These are phyloP conservation scores for Drosophila parabipectinata DNA, from an alignment of 1,140 invertebrate species.

Conservation along the genomic window DNA sequence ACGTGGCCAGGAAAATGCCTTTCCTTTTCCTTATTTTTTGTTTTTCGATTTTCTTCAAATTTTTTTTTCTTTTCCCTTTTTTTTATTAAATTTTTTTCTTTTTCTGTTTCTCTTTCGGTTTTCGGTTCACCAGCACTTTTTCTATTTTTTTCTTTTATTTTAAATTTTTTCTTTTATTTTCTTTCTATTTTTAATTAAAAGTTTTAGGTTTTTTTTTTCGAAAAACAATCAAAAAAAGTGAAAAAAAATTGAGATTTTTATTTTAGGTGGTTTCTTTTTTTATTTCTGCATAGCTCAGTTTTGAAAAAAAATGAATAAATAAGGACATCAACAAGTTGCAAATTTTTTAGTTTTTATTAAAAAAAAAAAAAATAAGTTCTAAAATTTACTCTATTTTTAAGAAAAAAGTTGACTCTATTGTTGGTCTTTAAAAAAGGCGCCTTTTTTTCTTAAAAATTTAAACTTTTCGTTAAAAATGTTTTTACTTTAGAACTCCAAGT, in stretches of 20 bases:
- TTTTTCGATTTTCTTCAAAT: slow-evolving; percentile 30
- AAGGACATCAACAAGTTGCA: slow-evolving; percentile 40
- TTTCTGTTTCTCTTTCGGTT: slow-evolving; percentile 12
- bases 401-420: too few relatives aligned
- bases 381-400: not conserved
- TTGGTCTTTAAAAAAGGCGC: too few relatives aligned
- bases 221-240: slow-evolving; percentile 30
- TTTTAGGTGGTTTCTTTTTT: slow-evolving; percentile 4
- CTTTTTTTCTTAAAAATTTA: not conserved
- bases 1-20: slow-evolving; percentile 25
- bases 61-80: not conserved
- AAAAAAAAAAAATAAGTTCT: not conserved
- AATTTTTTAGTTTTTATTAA: not conserved
- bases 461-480: not conserved
- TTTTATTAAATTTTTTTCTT: slow-evolving; percentile 11
- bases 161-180: slow-evolving; percentile 9
- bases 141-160: slow-evolving; percentile 9
- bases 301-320: not conserved
- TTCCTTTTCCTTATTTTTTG: slow-evolving; percentile 35
- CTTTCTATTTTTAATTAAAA: not conserved
- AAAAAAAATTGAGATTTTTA: slow-evolving; percentile 15
- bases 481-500: not conserved
- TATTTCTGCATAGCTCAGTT: not conserved
- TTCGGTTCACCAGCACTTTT: slow-evolving; percentile 13
- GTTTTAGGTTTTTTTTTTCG: not conserved